These are phyloP conservation scores for Panagrolaimus sp. DNA, from an alignment of 1,140 invertebrate genomes.

Conservation along the genomic window DNA sequence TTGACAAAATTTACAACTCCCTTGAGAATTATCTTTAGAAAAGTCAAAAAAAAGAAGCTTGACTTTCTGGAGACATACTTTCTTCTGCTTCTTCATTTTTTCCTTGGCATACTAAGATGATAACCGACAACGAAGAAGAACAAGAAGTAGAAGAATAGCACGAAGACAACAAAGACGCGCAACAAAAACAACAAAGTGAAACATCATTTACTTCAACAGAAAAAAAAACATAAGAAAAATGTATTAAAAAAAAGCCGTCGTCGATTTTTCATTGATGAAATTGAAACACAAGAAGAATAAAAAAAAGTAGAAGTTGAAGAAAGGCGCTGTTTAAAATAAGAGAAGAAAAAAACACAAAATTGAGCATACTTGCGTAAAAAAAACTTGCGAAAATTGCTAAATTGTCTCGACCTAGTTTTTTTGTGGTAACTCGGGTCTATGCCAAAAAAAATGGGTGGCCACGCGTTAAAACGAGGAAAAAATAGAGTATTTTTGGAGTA, in stretches of 20 bases:
- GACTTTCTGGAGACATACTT: constrained; percentile 9
- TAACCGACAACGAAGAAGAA: no score
- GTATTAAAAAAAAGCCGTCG: no score
- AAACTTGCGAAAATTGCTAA: constrained; percentile 16
- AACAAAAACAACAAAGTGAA: no score
- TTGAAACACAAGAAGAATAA: no score
- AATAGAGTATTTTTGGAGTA: constrained; percentile 2
- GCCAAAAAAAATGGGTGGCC: constrained; percentile 11
- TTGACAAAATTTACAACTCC: constrained; percentile 13
- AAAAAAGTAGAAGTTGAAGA: background rate
- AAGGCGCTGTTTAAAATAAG: background rate
- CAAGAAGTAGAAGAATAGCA: background rate
- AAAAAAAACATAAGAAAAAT: no score
- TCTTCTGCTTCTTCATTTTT: background rate
- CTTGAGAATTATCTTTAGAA: background rate
- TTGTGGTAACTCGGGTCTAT: background rate
- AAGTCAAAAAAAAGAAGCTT: background rate
- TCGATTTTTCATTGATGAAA: no score
- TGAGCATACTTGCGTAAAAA: background rate
- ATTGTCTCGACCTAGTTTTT: constrained; percentile 12
- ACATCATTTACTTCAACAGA: no score
- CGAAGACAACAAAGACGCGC: no score
- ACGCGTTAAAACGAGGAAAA: no score
- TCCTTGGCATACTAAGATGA: no score
- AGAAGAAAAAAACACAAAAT: background rate